Base-by-base conservation (phyloP, 2,797 vertebrate genomes). In the Falco peregrinus region DNA sequence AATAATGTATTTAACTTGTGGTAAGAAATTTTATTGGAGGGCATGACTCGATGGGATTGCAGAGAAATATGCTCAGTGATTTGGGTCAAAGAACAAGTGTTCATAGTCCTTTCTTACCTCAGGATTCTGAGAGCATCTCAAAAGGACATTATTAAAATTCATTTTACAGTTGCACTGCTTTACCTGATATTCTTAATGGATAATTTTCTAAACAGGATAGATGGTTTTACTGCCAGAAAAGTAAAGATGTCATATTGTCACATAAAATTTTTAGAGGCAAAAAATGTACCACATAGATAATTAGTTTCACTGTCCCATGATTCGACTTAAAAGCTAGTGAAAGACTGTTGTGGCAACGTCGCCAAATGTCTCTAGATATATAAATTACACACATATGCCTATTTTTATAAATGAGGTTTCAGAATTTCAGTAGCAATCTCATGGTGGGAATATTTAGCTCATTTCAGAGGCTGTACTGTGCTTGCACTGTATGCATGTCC, bases 371-470 rank as follows among this genome's bases (percentile, higher is more conserved):
- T 96, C 87, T 29, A 54, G 86, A 90, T 82, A 68, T 37, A 89
- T 73, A 93, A 96, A 95, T 79, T 93, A 94, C 76, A 95, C 76
- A 92, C 91, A 86, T 77, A 87, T 89, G 83, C n/a, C 88, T 96
- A 95, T 96, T 97, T 96, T 95, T 96, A 56, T 74, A 97, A 89
- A 93, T 81, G 86, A 95, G 92, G 67, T 94, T 93, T 94, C 89
- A 83, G 92, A 94, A 89, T 90, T 94, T 85, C 81, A 78, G 61
- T 50, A 79, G 84, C 88, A 90, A 81, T 90, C 13, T 6, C 77
- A 61, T 10, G 37, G 57, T 63, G 80, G 90, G 64, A 91, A 95
- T 89, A 87, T 45, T 82, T 69, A 93, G 90, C 85, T 93, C 5
- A 0, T 80, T 96, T 89, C 76, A 89, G 86, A 83, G 68, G 87